phyloP scores from a whole-genome alignment of 2,113 vertebrate genomes.

The Pyrgilauda ruficollis region DNA sequence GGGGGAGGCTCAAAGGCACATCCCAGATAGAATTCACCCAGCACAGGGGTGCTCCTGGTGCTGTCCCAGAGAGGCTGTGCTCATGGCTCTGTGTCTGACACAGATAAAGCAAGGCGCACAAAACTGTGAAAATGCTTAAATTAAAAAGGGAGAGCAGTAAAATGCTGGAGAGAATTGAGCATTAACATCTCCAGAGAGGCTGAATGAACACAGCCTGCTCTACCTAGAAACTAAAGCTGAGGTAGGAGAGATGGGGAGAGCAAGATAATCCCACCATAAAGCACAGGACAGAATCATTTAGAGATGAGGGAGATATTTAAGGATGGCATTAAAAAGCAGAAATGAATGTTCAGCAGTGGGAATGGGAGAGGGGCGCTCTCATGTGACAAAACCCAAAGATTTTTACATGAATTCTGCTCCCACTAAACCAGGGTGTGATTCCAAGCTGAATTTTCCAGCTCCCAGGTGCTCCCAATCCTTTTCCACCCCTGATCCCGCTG shows the following conservation, averaged over 20 bases:
- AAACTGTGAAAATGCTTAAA: not conserved
- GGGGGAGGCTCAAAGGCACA: not conserved
- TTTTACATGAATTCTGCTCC: not conserved
- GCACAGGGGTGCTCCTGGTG: not conserved
- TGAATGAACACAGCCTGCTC: not conserved
- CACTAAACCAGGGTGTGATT: not conserved
- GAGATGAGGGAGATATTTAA: not conserved
- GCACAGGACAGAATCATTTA: not conserved
- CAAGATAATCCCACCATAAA: not conserved
- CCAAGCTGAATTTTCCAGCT: not conserved
- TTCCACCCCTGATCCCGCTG: not conserved
- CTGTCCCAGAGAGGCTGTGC: not conserved
- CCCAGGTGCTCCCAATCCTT: not conserved
- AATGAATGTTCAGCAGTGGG: not conserved
- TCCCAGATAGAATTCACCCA: not conserved
- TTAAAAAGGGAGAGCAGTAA: not conserved
- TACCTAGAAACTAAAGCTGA: not conserved
- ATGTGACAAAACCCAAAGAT: not conserved
- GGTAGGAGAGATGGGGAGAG: not conserved
- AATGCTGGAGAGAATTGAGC: not conserved
- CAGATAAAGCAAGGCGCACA: not conserved
- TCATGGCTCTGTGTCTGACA: not conserved
- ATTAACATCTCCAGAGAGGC: not conserved
- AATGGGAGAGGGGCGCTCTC: not conserved
- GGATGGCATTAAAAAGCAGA: not conserved